These are phyloP conservation scores for Sciurus niger DNA, from an alignment of 2,113 vertebrate genomes.

Conservation along the genomic window DNA sequence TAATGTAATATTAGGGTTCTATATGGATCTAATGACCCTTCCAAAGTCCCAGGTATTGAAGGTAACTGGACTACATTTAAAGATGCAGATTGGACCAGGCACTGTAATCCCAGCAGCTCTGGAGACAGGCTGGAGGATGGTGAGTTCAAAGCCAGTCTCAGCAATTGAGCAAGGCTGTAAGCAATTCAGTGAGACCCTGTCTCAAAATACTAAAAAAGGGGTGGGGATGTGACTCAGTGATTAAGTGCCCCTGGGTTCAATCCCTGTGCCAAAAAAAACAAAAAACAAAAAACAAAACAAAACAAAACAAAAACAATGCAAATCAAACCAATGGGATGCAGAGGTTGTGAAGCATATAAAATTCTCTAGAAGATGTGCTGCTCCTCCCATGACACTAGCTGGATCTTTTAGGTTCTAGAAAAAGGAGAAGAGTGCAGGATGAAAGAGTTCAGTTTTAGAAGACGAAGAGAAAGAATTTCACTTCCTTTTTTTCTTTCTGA, in stretches of 20 bases:
- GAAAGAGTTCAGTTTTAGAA: neutral
- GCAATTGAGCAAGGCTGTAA: no score
- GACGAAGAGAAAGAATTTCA: neutral
- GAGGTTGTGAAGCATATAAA: neutral
- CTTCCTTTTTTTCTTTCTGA: neutral
- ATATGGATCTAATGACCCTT: neutral
- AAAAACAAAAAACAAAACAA: no score
- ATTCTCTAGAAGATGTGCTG: neutral
- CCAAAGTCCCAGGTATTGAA: neutral
- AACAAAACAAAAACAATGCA: neutral
- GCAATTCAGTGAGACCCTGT: no score
- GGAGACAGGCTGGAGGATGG: no score
- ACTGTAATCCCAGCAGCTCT: no score
- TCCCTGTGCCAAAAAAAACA: no score
- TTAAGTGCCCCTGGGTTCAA: no score
- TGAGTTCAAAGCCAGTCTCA: no score
- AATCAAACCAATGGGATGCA: neutral
- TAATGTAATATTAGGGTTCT: neutral
- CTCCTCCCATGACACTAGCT: neutral
- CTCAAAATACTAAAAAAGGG: no score
- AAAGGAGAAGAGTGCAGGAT: neutral
- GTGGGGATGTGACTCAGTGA: no score
- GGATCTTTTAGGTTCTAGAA: neutral
- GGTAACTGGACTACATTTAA: neutral
- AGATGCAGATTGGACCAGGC: no score